Conservation (phyloP, 2,888 invertebrate species). For the Lissocephala sabroskyi region DNA sequence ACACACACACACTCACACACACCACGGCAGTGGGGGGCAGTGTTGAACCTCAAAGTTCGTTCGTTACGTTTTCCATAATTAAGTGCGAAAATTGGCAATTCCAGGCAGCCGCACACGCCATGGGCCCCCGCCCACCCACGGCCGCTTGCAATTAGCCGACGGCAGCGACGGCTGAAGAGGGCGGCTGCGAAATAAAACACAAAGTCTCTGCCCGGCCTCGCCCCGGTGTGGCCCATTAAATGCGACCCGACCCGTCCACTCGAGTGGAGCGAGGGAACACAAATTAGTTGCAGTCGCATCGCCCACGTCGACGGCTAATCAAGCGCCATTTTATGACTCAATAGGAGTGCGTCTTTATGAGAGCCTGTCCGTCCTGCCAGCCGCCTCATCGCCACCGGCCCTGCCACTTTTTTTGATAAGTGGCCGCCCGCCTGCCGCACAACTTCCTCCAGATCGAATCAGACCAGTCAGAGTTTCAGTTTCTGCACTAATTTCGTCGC, state of each 20-base stretch:
- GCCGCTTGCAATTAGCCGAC: slow-evolving; percentile 43
- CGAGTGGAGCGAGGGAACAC: background rate
- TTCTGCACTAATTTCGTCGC: slow-evolving; percentile 54
- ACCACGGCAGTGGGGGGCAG: slow-evolving; percentile 5
- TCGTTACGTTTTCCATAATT: slow-evolving; percentile 46
- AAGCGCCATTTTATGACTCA: slow-evolving; percentile 58
- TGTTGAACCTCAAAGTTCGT: slow-evolving; percentile 32
- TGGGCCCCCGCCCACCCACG: slow-evolving; percentile 37
- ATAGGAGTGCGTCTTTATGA: slow-evolving; percentile 41
- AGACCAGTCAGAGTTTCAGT: slow-evolving; percentile 20
- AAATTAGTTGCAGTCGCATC: slow-evolving; percentile 53
- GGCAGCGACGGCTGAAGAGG: background rate
- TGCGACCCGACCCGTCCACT: background rate
- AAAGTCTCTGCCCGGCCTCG: no score
- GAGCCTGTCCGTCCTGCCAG: slow-evolving; percentile 4
- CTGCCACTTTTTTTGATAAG: slow-evolving; percentile 6
- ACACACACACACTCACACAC: background rate
- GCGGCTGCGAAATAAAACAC: background rate
- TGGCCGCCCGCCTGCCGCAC: background rate
- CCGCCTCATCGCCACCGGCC: no score
- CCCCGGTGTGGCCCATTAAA: background rate
- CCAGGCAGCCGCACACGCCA: background rate
- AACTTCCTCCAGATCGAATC: background rate
- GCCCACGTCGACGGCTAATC: slow-evolving; percentile 51
- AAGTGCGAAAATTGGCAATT: slow-evolving; percentile 51